phyloP scores from a whole-genome alignment of 2,113 vertebrate genomes.

The Lampris incognitus region DNA sequence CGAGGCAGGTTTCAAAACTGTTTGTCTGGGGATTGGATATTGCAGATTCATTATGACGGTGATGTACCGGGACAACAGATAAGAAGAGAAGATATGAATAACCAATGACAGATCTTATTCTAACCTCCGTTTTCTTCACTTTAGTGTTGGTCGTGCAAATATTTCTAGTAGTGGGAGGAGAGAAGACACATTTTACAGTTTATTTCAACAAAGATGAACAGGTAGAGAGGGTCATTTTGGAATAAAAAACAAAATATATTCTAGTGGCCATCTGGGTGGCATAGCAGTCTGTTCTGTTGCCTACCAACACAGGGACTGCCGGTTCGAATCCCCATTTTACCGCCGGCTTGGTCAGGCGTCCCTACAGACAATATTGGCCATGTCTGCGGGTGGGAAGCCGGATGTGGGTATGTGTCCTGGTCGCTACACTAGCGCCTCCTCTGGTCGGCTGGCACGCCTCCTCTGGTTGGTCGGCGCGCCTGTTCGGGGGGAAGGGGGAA shows the following conservation, averaged over 20 bases:
- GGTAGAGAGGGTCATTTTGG: not conserved
- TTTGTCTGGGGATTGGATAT: not conserved
- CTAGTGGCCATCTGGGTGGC: no score
- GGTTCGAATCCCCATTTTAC: no score
- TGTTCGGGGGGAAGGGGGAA: no score
- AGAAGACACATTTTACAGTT: not conserved
- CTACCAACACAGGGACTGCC: no score
- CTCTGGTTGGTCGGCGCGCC: no score
- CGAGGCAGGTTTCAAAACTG: not conserved
- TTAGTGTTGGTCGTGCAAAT: not conserved
- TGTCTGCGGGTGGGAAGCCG: no score
- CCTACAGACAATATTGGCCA: no score
- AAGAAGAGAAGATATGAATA: not conserved
- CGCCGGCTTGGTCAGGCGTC: no score
- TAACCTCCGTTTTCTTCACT: not conserved
- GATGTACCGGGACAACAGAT: not conserved
- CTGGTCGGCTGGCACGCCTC: no score
- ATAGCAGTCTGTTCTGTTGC: no score
- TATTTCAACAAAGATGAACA: not conserved
- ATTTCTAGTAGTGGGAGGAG: not conserved
- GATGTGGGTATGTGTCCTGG: no score
- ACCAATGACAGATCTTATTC: not conserved
- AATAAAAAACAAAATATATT: not conserved
- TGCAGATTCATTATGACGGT: not conserved
- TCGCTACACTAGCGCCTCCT: no score